A percentile compares a stretch with the other conserved stretches of the same genome.
Conservation (phyloP, 2,888 invertebrate species). For the Xiphydria camelus region DNA sequence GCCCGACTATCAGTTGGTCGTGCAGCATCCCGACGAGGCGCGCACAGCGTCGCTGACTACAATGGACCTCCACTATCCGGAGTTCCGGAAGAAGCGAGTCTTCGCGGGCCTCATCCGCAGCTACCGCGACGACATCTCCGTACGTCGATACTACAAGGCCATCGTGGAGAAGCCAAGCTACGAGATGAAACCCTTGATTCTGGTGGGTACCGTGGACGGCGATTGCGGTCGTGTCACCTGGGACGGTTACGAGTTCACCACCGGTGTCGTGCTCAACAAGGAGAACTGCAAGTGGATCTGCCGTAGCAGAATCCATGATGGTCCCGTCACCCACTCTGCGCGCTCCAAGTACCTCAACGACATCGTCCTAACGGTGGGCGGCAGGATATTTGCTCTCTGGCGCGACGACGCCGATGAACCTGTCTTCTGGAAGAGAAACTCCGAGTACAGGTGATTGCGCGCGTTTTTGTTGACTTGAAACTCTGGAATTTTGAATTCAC, state of each 20-base stretch:
- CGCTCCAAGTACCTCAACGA: conserved; percentile 68
- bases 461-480: background rate
- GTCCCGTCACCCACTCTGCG: conserved; percentile 65
- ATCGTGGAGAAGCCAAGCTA: conserved; percentile 31
- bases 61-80: conserved; percentile 56
- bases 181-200: conserved; percentile 28
- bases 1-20: conserved; percentile 65
- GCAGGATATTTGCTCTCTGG: conserved; percentile 77
- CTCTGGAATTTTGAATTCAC: background rate
- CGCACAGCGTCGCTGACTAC: conserved; percentile 58
- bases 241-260: conserved; percentile 71
- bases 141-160: conserved; percentile 33
- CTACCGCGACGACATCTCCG: conserved; percentile 22
- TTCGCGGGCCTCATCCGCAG: conserved; percentile 15
- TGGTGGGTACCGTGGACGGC: conserved; percentile 50
- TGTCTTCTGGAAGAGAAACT: conserved; percentile 67
- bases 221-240: conserved; percentile 62
- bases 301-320: conserved; percentile 69
- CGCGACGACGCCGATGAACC: conserved; percentile 68
- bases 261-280: conserved; percentile 65
- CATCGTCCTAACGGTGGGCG: conserved; percentile 73
- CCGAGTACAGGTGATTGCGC: background rate
- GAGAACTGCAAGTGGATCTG: conserved; percentile 60
- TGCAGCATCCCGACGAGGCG: conserved; percentile 58
- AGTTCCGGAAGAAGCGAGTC: conserved; percentile 26